Evolutionary conservation across 2,797 vertebrate species (phyloP), one percentile per base, ranked within the genome.

Genomic region (Anas acuta): DNA sequence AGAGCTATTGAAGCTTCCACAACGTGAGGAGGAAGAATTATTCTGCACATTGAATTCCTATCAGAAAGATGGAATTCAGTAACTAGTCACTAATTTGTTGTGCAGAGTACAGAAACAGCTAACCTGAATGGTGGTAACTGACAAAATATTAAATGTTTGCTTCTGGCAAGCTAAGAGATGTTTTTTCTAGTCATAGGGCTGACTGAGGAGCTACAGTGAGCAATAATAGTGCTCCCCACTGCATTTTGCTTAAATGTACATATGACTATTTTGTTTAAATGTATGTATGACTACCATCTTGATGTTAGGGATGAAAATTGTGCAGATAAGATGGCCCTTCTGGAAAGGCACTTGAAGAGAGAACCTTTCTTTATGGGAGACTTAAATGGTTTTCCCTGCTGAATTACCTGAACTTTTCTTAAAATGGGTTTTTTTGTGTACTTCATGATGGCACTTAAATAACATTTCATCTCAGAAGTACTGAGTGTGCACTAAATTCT

Each of bases 381-480:
- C 19, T 22, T n/a, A 22, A 60, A 37, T 80, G 2, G 12, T 21
- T 71, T 93, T 69, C 32, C 17, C 15, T 41, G 10, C 16, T 79
- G 53, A 80, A 65, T 92, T 69, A 54, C 32, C 54, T 79, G 43
- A 11, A 39, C n/a, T 81, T 49, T 75, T 54, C n/a, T 70, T 35
- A 3, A 90, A 88, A 53, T 14, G 32, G 11, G 35, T 35, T 35
- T 35, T 35, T 35, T 49, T 5, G 4, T 61, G 39, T 28, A 17
- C 37, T 90, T 94, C 11, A 71, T 9, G 66, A 66, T 85, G 66
- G 58, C 58, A 88, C 41, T 92, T 84, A 83, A 89, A 73, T 62
- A 92, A 51, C 56, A 21, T 21, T 89, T 86, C 37, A 23, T 57
- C 66, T 70, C 64, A 21, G 51, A 93, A 93, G 81, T 28, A 87